Evolutionary conservation across 2,888 invertebrate genomes (phyloP).

Genomic region (Gryllus longicercus): DNA sequence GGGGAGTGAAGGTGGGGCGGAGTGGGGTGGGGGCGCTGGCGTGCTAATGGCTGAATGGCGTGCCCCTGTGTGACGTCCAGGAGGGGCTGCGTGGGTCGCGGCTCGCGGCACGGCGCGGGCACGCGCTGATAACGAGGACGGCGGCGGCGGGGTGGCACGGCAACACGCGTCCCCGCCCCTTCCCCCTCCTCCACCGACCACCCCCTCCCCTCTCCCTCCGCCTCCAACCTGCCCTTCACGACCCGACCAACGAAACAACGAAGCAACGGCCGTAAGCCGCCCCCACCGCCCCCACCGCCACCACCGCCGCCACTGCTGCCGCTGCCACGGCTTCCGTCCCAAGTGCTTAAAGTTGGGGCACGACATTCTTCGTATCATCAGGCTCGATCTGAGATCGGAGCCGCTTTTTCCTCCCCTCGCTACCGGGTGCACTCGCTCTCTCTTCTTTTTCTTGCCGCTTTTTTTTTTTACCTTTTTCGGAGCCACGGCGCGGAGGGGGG

Average conservation of each 20-base stretch:
- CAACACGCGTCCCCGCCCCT: background rate
- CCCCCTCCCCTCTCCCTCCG: background rate
- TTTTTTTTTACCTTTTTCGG: too few relatives aligned
- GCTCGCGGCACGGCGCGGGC: background rate
- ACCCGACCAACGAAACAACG: background rate
- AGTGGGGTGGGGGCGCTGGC: background rate
- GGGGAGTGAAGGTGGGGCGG: background rate
- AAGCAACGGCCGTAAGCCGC: background rate
- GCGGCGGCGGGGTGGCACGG: background rate
- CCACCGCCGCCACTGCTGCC: background rate
- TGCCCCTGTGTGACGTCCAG: background rate
- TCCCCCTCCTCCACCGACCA: background rate
- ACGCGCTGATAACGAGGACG: conserved; percentile 1
- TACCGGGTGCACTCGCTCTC: background rate
- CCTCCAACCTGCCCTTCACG: background rate
- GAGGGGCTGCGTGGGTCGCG: conserved; percentile 11
- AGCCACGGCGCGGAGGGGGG: too few relatives aligned
- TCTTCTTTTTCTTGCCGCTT: too few relatives aligned
- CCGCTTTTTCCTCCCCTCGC: background rate
- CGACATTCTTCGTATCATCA: conserved; percentile 17
- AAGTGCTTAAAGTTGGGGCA: conserved; percentile 9
- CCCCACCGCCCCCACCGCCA: too few relatives aligned
- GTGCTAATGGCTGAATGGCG: background rate
- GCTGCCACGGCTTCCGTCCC: conserved; percentile 5
- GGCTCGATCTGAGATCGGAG: conserved; percentile 9